Percentiles rank a stretch among this genome's conserved stretches.
Conservation (phyloP, 2,888 invertebrate species). For the Idaea straminata region DNA sequence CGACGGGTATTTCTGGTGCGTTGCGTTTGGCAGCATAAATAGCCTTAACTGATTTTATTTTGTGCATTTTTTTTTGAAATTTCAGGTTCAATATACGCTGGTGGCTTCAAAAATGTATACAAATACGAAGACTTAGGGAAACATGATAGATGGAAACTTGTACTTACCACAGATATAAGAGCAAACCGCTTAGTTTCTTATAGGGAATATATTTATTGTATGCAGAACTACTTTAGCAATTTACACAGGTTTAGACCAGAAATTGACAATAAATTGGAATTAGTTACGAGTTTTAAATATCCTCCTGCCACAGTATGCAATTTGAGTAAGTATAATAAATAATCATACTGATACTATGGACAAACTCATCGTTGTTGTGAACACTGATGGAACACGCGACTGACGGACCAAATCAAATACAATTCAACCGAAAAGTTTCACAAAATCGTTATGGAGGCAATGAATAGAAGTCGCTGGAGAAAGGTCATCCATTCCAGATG, state of each 20-base stretch:
- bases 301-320: conserved; percentile 54
- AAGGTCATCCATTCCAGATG: too few relatives aligned
- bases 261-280: conserved; percentile 39
- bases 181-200: conserved; percentile 52
- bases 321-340: conserved; percentile 46
- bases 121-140: conserved; percentile 46
- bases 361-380: too few relatives aligned
- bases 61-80: background rate
- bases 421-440: too few relatives aligned
- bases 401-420: too few relatives aligned
- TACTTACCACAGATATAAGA: conserved; percentile 45
- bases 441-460: too few relatives aligned
- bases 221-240: conserved; percentile 57
- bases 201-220: conserved; percentile 58
- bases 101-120: conserved; percentile 57
- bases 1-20: too few relatives aligned
- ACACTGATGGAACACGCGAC: too few relatives aligned
- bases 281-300: conserved; percentile 43
- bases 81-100: conserved; percentile 44
- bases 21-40: too few relatives aligned
- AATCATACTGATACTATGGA: too few relatives aligned
- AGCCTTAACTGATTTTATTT: background rate
- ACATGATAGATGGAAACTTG: conserved; percentile 44
- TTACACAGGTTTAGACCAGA: conserved; percentile 59
- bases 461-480: too few relatives aligned